Evolutionary conservation across 1,140 invertebrate species (phyloP).

Genomic region (Carposina sasakii): DNA sequence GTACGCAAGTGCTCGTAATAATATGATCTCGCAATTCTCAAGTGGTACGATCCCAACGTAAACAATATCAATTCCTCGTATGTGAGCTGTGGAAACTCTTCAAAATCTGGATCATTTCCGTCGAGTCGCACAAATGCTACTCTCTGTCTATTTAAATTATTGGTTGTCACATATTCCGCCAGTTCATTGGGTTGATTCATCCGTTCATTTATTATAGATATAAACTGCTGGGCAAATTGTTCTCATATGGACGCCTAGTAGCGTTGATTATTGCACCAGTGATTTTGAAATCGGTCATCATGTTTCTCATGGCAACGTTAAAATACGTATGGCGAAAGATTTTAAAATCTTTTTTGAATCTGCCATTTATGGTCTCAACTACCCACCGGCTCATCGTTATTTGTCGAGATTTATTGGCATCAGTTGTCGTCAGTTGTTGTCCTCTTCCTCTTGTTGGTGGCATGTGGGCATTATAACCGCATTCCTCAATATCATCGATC

Average conservation of each 20-base stretch:
- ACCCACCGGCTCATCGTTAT: not conserved
- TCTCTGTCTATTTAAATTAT: constrained; percentile 11
- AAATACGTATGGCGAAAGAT: not conserved
- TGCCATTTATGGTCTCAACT: not conserved
- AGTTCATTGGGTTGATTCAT: constrained; percentile 6
- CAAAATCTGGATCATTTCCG: not conserved
- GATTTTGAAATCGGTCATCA: not conserved
- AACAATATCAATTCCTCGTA: not conserved
- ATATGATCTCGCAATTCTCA: not conserved
- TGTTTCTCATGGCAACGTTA: not conserved
- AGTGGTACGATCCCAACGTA: not conserved
- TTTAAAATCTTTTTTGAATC: not conserved
- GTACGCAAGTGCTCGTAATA: not conserved
- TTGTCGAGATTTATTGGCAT: not conserved
- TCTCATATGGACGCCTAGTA: not conserved
- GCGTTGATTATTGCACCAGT: constrained; percentile 11
- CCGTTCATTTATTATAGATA: not conserved
- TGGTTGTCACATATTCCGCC: constrained; percentile 1
- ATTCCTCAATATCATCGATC: not conserved
- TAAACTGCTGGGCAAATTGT: not conserved
- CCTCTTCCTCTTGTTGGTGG: not conserved
- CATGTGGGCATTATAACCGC: not conserved
- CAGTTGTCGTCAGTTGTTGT: not conserved
- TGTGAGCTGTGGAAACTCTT: not conserved
- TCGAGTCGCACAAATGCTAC: constrained; percentile 6